phyloP scores from a whole-genome alignment of 2,888 invertebrate species.

The Athalia circularis region DNA sequence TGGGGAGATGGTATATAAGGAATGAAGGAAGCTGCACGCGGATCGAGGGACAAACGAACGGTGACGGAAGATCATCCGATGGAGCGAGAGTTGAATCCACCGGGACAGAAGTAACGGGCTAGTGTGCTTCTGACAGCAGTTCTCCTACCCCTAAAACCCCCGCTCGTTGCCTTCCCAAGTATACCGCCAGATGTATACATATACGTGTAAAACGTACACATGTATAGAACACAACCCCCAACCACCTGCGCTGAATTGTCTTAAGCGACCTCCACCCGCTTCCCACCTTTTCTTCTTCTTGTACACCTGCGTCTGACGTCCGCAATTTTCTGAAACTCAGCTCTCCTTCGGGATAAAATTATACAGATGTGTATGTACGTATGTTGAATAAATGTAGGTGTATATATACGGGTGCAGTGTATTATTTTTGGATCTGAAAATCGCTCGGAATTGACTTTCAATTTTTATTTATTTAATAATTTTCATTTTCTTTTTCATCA shows the following conservation, averaged over 20 bases:
- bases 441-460: too few species aligned
- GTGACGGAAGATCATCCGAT: slow-evolving; percentile 55
- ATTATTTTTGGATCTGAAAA: too few species aligned
- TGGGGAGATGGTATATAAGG: background rate
- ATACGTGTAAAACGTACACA: background rate
- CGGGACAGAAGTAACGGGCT: slow-evolving; percentile 66
- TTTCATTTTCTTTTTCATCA: too few species aligned
- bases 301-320: slow-evolving; percentile 68
- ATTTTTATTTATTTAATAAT: too few species aligned
- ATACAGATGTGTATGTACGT: slow-evolving; percentile 55
- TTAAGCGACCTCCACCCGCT: slow-evolving; percentile 55
- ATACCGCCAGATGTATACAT: too few species aligned
- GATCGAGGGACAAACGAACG: background rate
- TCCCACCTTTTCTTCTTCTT: too few species aligned
- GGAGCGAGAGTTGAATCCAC: slow-evolving; percentile 56
- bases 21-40: background rate
- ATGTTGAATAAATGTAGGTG: too few species aligned
- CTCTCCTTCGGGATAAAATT: slow-evolving; percentile 62
- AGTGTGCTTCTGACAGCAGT: slow-evolving; percentile 61
- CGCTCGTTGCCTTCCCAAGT: slow-evolving; percentile 62
- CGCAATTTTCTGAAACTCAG: slow-evolving; percentile 68
- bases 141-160: slow-evolving; percentile 75
- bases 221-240: slow-evolving; percentile 73
- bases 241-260: slow-evolving; percentile 58
- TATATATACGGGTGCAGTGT: too few species aligned